Conservation (phyloP, 1,140 invertebrate genomes). For the Coenobita brevimanus region DNA sequence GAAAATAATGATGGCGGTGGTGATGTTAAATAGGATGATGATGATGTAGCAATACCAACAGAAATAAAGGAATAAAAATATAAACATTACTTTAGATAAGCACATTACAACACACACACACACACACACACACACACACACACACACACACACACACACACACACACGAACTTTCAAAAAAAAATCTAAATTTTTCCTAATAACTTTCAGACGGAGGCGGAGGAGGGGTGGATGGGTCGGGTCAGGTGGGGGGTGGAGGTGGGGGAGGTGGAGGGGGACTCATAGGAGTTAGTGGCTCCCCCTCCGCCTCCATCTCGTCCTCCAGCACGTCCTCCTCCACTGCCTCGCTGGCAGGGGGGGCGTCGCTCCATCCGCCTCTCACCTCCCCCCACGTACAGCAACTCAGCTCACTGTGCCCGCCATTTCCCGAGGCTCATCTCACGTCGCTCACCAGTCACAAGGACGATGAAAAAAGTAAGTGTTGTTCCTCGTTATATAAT, state of each 20-base stretch:
- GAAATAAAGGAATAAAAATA: too few species aligned
- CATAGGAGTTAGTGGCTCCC: constrained; percentile 31
- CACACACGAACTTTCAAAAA: too few species aligned
- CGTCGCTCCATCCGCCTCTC: constrained; percentile 31
- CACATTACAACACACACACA: too few species aligned
- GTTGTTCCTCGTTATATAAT: neutral
- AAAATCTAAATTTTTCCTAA: too few species aligned
- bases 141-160: too few species aligned
- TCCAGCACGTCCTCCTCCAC: constrained; percentile 39
- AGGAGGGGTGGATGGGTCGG: constrained; percentile 3
- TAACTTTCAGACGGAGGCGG: constrained; percentile 18
- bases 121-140: too few species aligned
- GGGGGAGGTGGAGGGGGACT: constrained; percentile 21
- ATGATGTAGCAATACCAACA: too few species aligned
- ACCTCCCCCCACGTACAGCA: constrained; percentile 56
- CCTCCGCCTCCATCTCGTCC: constrained; percentile 37
- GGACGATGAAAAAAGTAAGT: constrained; percentile 58
- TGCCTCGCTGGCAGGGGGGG: neutral
- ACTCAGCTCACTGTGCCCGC: constrained; percentile 54
- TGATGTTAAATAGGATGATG: too few species aligned
- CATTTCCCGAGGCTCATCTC: constrained; percentile 59
- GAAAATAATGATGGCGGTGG: too few species aligned
- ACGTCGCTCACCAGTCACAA: constrained; percentile 46
- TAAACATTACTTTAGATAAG: too few species aligned
- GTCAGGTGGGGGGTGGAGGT: constrained; percentile 12